These are phyloP conservation scores for Sitodiplosis mosellana DNA, from an alignment of 1,140 invertebrate genomes.

Conservation along the genomic window DNA sequence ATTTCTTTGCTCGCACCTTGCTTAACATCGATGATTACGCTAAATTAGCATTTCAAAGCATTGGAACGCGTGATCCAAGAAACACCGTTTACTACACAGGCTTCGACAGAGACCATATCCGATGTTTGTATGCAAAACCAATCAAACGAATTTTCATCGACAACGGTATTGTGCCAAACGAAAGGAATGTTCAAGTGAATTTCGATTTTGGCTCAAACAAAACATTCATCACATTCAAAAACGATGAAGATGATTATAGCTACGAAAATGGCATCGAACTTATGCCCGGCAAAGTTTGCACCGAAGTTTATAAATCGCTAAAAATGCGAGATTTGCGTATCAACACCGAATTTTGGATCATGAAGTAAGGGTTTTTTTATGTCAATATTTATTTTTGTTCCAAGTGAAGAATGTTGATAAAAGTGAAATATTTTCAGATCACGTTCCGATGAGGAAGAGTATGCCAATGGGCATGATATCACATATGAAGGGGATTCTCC, in stretches of 20 bases:
- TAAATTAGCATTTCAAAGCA: constrained; percentile 32
- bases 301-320: constrained; percentile 60
- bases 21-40: constrained; percentile 33
- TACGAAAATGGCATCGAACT: constrained; percentile 6
- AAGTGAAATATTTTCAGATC: too few species aligned
- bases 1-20: constrained; percentile 54
- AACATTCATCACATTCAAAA: constrained; percentile 38
- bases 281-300: constrained; percentile 39
- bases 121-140: constrained; percentile 41
- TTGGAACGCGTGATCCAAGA: constrained; percentile 52
- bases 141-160: constrained; percentile 34
- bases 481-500: too few species aligned
- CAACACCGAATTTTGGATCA: too few species aligned
- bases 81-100: constrained; percentile 52
- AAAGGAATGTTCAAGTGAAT: constrained; percentile 35
- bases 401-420: too few species aligned
- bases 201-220: constrained; percentile 35
- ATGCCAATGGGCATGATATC: too few species aligned
- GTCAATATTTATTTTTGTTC: too few species aligned
- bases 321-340: constrained; percentile 22
- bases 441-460: too few species aligned
- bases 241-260: constrained; percentile 1
- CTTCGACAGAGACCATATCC: constrained; percentile 49
- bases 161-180: constrained; percentile 19
- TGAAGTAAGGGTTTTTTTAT: too few species aligned